Evolutionary conservation across 2,113 vertebrate genomes (phyloP).

Genomic region (Fulica atra): DNA sequence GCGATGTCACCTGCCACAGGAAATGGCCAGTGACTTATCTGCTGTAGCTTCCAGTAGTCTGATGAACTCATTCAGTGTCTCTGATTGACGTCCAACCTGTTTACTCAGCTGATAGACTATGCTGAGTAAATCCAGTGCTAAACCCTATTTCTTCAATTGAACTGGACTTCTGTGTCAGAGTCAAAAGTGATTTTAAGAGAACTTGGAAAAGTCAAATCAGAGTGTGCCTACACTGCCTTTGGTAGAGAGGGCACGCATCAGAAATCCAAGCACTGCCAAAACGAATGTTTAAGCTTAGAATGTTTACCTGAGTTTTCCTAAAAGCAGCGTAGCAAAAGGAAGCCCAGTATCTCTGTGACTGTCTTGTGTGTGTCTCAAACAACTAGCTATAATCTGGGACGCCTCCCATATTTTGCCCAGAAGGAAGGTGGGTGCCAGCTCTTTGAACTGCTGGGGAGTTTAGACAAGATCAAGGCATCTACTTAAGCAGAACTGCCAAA

Average conservation of each 20-base stretch:
- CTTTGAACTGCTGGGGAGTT: not conserved
- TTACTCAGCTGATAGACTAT: not conserved
- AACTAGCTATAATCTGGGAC: not conserved
- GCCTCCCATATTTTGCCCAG: not conserved
- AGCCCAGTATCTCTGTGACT: not conserved
- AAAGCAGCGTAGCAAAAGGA: not conserved
- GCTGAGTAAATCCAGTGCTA: not conserved
- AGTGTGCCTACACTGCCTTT: not conserved
- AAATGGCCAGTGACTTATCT: not conserved
- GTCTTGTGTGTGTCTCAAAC: not conserved
- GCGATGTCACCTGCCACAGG: not conserved
- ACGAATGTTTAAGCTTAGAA: not conserved
- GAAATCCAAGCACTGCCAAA: not conserved
- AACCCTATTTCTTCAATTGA: not conserved
- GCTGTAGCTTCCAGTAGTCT: not conserved
- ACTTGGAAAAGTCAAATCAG: not conserved
- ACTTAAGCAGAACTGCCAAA: not conserved
- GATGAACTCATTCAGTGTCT: not conserved
- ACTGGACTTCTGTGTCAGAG: not conserved
- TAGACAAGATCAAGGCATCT: not conserved
- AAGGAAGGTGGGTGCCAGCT: not conserved
- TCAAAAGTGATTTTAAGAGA: not conserved
- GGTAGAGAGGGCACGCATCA: not conserved
- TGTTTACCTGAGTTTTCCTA: not conserved
- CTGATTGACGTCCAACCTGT: not conserved